Conservation (phyloP, 2,888 invertebrate genomes). For the Spilarctia lutea region DNA sequence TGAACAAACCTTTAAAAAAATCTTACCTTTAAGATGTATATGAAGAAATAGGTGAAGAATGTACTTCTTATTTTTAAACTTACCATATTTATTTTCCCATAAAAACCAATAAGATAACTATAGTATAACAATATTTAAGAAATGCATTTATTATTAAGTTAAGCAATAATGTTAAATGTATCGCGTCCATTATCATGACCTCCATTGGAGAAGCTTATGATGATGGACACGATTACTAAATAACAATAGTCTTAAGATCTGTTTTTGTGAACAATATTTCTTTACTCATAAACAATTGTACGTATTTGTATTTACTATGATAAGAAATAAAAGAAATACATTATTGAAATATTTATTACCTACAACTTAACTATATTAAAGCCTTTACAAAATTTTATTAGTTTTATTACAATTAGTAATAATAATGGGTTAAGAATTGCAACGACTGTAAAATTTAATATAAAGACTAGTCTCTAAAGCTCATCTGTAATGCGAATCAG, state of each 20-base stretch:
- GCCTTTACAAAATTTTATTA: slow-evolving; percentile 66
- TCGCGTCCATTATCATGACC: slow-evolving; percentile 64
- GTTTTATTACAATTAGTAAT: slow-evolving; percentile 32
- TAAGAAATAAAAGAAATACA: slow-evolving; percentile 43
- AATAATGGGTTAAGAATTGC: slow-evolving; percentile 38
- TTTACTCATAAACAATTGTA: background rate
- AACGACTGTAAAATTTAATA: slow-evolving; percentile 6
- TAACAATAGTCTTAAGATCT: background rate
- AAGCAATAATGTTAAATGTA: slow-evolving; percentile 30
- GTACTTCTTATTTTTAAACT: background rate
- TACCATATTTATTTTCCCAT: background rate
- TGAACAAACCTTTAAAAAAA: background rate
- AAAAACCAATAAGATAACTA: background rate
- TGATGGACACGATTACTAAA: slow-evolving; percentile 45
- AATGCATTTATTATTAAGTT: slow-evolving; percentile 7
- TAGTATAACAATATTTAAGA: slow-evolving; percentile 7
- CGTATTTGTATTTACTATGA: background rate
- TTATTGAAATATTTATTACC: slow-evolving; percentile 56
- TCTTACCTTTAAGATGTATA: background rate
- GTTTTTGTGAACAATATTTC: slow-evolving; percentile 2
- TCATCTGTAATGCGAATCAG: background rate
- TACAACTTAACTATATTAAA: slow-evolving; percentile 78
- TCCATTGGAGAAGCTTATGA: slow-evolving; percentile 55
- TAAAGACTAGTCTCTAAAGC: slow-evolving; percentile 5
- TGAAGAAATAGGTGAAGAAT: background rate